A percentile compares a stretch with the other conserved stretches of the same genome.
Conservation (phyloP, 2,888 invertebrate genomes). For the Acronicta alni region DNA sequence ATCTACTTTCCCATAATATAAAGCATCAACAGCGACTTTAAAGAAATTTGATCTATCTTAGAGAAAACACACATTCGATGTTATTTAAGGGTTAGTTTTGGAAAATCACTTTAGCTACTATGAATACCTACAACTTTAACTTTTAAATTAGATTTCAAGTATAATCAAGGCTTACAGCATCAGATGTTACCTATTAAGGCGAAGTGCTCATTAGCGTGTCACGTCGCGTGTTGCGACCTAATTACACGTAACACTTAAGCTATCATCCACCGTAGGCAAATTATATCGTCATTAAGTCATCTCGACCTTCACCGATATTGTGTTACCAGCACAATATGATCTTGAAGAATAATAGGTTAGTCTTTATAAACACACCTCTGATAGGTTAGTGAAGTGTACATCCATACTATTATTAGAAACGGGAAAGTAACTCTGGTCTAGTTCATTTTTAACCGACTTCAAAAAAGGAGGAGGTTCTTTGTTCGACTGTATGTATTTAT, state of each 20-base stretch:
- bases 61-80: too few relatives aligned
- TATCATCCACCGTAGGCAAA: slow-evolving; percentile 41
- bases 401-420: too few relatives aligned
- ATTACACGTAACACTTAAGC: slow-evolving; percentile 36
- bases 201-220: slow-evolving; percentile 22
- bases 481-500: too few relatives aligned
- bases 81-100: background rate
- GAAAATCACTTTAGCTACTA: background rate
- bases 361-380: slow-evolving; percentile 12
- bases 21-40: too few relatives aligned
- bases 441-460: too few relatives aligned
- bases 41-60: too few relatives aligned
- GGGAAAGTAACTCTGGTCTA: too few relatives aligned
- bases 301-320: slow-evolving; percentile 47
- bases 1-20: too few relatives aligned
- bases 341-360: slow-evolving; percentile 11
- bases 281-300: slow-evolving; percentile 43
- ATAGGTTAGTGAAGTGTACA: too few relatives aligned
- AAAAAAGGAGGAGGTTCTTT: too few relatives aligned
- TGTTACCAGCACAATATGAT: slow-evolving; percentile 19
- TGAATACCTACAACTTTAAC: background rate
- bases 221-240: slow-evolving; percentile 29
- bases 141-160: slow-evolving; percentile 20
- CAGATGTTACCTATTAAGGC: slow-evolving; percentile 37
- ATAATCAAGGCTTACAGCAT: slow-evolving; percentile 18